Base-by-base conservation (phyloP, 2,113 vertebrate genomes). In the Motacilla alba region DNA sequence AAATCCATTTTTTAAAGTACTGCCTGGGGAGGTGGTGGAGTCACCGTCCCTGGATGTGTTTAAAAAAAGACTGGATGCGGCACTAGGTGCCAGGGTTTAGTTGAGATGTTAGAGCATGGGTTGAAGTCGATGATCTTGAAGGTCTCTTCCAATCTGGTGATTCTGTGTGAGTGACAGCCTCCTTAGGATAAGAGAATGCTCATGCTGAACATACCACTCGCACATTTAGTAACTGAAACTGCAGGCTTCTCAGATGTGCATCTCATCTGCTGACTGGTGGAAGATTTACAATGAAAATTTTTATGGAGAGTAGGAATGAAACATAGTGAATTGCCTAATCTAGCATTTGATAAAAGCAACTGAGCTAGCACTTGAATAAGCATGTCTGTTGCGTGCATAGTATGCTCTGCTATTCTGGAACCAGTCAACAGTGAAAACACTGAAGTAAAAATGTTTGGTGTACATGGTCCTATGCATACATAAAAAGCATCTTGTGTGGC, bases 1-100 rank as follows among this genome's bases (percentile, higher is more conserved):
- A 98, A 98, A 97, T 70, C 74, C 95, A 67, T 39, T 76, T 59
- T 60, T 60, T 41, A 39, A 39, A 62, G 46, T 33, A 41, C 10
- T 77, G 22, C 35, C 28, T 1, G 2, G 22, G 17, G 28, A 50
- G 58, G 35, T 41, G 30, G 28, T 62, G 13, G 13, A 62, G 10
- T 33, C 58, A 77, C 46, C 3, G 20, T 50, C 22, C 22, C 35
- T 15, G 35, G 13, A 62, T 41, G 6, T 21, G 13, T 50, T 77
- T 49, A 26, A 41, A 49, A 31, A 39, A 49, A 26, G 58, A 26
- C 58, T 33, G 35, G 58, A 77, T 15, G n/a, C 11, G 12, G 56
- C 35, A 62, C 21, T 76, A 2, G 4, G 9, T 49, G 44, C 35
- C 56, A 76, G 31, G 21, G 27, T 60, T 76, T 49, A 49, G 44